These are phyloP conservation scores for Pogonomyrmex barbatus DNA, from an alignment of 1,140 invertebrate species.

Conservation along the genomic window DNA sequence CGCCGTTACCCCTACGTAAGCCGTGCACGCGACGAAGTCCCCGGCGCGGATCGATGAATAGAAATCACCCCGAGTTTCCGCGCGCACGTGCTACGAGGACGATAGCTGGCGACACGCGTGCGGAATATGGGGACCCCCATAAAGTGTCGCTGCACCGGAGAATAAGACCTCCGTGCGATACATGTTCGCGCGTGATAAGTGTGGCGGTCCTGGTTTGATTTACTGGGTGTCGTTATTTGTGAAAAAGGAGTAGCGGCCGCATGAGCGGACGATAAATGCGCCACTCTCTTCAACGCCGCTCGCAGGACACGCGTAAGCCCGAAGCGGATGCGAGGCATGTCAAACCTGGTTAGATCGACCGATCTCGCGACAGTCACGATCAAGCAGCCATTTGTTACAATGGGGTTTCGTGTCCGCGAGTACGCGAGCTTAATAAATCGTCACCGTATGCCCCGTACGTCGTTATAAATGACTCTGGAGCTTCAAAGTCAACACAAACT, in stretches of 20 bases:
- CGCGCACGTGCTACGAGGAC: conserved; percentile 69
- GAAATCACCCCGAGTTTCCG: conserved; percentile 71
- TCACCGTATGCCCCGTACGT: conserved; percentile 22
- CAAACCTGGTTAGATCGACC: conserved; percentile 25
- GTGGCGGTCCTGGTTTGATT: conserved; percentile 59
- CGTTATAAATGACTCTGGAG: background rate
- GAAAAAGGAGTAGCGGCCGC: conserved; percentile 15
- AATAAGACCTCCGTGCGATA: conserved; percentile 51
- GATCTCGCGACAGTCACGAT: conserved; percentile 30
- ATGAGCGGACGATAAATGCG: conserved; percentile 18
- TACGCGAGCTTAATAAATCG: conserved; percentile 52
- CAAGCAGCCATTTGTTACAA: conserved; percentile 36
- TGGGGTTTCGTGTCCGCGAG: background rate
- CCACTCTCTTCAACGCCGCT: background rate
- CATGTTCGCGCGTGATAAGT: conserved; percentile 62
- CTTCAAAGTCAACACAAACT: background rate
- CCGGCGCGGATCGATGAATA: conserved; percentile 75
- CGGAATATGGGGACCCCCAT: conserved; percentile 72
- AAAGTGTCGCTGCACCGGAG: conserved; percentile 57
- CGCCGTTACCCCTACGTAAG: conserved; percentile 70
- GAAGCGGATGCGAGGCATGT: conserved; percentile 34
- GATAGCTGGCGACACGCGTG: conserved; percentile 71
- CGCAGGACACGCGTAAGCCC: conserved; percentile 24
- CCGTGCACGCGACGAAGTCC: conserved; percentile 65
- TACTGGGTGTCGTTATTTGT: conserved; percentile 51